Conservation (phyloP, 2,797 vertebrate species). For the Uromys caudimaculatus region DNA sequence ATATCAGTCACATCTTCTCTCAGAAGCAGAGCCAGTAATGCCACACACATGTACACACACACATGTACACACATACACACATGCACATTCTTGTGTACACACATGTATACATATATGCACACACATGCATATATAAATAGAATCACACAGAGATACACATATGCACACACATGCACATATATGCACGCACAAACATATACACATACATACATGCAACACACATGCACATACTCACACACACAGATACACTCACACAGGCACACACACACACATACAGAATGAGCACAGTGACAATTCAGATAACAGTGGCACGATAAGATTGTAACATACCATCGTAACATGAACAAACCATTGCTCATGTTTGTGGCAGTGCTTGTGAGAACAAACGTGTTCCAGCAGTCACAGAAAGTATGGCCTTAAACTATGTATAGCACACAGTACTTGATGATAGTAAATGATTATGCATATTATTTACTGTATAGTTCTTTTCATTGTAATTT, state of each 20-base stretch:
- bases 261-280: neutral
- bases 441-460: neutral
- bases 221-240: no score
- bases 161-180: no score
- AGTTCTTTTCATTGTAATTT: neutral
- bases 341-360: neutral
- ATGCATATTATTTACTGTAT: neutral
- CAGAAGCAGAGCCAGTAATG: neutral
- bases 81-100: neutral
- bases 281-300: neutral
- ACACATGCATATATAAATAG: neutral
- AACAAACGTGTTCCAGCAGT: neutral
- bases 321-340: neutral
- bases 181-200: neutral
- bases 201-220: no score
- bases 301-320: neutral
- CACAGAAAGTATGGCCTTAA: neutral
- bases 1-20: neutral
- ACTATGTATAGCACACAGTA: neutral
- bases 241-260: neutral
- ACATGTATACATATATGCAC: neutral
- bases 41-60: neutral
- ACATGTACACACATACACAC: rapidly evolving
- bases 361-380: neutral
- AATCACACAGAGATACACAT: neutral